phyloP scores from a whole-genome alignment of 2,888 invertebrate species.

The Tetanocera ferruginea region DNA sequence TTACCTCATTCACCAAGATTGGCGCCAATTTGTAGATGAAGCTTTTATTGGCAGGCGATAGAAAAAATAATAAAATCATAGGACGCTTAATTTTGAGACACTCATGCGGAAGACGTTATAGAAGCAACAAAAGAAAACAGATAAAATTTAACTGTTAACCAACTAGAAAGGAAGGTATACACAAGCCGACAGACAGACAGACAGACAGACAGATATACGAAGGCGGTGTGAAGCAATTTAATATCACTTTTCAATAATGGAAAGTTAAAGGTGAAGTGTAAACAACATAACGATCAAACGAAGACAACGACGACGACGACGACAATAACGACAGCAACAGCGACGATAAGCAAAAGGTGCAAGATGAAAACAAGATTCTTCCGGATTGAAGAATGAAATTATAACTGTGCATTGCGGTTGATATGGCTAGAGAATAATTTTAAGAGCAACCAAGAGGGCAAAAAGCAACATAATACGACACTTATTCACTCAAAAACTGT shows the following conservation, averaged over 20 bases:
- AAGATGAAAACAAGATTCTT: background rate
- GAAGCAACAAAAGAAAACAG: background rate
- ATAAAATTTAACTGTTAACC: background rate
- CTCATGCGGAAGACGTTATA: background rate
- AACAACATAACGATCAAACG: conserved; percentile 12
- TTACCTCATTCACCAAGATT: conserved; percentile 11
- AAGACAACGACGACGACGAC: background rate
- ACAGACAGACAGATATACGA: background rate
- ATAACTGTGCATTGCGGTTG: conserved; percentile 25
- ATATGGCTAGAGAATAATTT: background rate
- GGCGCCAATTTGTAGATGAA: conserved; percentile 34
- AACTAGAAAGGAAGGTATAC: background rate
- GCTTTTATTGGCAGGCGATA: background rate
- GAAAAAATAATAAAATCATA: background rate
- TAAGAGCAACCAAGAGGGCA: conserved; percentile 13
- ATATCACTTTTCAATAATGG: conserved; percentile 48
- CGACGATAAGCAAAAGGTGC: background rate
- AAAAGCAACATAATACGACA: background rate
- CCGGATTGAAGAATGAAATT: background rate
- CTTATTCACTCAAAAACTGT: background rate
- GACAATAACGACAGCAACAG: background rate
- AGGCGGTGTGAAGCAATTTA: conserved; percentile 30
- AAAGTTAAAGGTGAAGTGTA: conserved; percentile 50
- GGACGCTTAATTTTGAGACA: background rate
- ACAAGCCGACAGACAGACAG: background rate